These are phyloP conservation scores for Apodemia duryi DNA, from an alignment of 2,888 invertebrate species.

Conservation along the genomic window DNA sequence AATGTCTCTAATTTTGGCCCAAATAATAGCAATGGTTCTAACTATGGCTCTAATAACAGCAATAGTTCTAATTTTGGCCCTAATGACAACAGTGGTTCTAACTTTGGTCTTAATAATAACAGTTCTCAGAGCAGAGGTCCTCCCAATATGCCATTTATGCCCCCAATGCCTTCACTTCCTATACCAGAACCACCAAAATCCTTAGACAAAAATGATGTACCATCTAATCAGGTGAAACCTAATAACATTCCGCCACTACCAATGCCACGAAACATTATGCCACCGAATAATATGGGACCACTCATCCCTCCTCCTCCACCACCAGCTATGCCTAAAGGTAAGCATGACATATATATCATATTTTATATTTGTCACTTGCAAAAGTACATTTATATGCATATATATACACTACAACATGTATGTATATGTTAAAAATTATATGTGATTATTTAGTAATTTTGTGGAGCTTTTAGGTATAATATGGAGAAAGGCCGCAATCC, in stretches of 20 bases:
- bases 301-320: conserved; percentile 61
- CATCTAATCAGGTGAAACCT: conserved; percentile 75
- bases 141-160: conserved; percentile 53
- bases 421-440: neutral
- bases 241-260: conserved; percentile 81
- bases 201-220: conserved; percentile 39
- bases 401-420: neutral
- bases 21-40: conserved; percentile 35
- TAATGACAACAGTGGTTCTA: conserved; percentile 21
- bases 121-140: conserved; percentile 39
- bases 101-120: conserved; percentile 22
- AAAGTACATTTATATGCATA: neutral
- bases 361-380: neutral
- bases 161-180: conserved; percentile 40
- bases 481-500: too few relatives aligned
- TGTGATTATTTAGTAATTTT: too few relatives aligned
- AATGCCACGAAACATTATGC: conserved; percentile 66
- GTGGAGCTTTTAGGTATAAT: too few relatives aligned
- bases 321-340: conserved; percentile 54
- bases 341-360: conserved; percentile 26
- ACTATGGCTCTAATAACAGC: conserved; percentile 21
- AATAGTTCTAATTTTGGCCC: conserved; percentile 42
- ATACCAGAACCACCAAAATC: conserved; percentile 40
- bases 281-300: conserved; percentile 1
- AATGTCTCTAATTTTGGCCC: conserved; percentile 15